Evolutionary conservation across 1,140 invertebrate genomes (phyloP).

Genomic region (Penaeus indicus): DNA sequence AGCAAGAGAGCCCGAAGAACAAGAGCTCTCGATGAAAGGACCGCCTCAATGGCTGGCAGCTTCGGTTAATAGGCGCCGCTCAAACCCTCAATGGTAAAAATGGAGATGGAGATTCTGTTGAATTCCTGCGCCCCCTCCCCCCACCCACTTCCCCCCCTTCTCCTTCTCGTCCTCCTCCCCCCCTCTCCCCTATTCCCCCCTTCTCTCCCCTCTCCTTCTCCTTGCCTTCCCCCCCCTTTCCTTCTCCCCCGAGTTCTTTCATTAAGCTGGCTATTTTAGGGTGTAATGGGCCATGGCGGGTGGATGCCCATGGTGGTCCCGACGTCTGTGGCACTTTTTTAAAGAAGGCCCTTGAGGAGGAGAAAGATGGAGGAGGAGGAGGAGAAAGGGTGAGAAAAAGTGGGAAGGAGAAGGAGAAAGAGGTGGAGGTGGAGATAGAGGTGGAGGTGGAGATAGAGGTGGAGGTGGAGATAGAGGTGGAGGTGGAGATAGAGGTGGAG

Average conservation of each 20-base stretch:
- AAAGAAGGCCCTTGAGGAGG: too few species aligned
- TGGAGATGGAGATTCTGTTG: conserved; percentile 53
- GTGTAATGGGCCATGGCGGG: conserved; percentile 39
- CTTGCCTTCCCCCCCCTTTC: too few species aligned
- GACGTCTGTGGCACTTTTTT: not conserved
- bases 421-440: too few species aligned
- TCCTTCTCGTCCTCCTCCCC: not conserved
- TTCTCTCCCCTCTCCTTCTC: too few species aligned
- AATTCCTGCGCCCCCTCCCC: conserved; percentile 26
- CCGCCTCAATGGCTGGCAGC: conserved; percentile 52
- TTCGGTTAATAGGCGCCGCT: conserved; percentile 57
- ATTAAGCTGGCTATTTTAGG: conserved; percentile 26
- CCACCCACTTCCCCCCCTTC: too few species aligned
- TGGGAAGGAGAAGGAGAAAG: too few species aligned
- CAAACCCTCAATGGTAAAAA: conserved; percentile 43
- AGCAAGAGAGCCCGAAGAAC: conserved; percentile 57
- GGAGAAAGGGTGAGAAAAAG: too few species aligned
- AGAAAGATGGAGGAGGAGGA: too few species aligned
- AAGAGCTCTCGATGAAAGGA: conserved; percentile 59
- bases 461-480: too few species aligned
- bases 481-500: too few species aligned
- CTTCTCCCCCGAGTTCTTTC: conserved; percentile 17
- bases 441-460: too few species aligned
- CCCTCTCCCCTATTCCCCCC: not conserved
- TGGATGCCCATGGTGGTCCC: not conserved